Evolutionary conservation across 1,140 invertebrate species (phyloP).

Genomic region (Diprion similis): DNA sequence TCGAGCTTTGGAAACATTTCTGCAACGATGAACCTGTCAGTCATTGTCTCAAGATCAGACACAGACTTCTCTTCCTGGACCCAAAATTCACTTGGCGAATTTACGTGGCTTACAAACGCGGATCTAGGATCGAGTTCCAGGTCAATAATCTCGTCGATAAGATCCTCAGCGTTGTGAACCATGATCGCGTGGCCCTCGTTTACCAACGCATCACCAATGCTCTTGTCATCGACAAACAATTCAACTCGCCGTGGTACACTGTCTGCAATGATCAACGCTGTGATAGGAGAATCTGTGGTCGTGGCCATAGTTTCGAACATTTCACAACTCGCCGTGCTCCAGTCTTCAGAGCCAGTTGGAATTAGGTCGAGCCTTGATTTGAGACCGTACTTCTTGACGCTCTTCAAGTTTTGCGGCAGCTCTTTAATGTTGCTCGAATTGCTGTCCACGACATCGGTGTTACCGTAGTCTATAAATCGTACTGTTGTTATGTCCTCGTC

Average conservation of each 20-base stretch:
- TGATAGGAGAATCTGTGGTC: conserved; percentile 45
- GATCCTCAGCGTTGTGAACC: conserved; percentile 52
- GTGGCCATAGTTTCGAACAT: conserved; percentile 64
- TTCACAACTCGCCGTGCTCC: conserved; percentile 68
- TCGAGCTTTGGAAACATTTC: conserved; percentile 59
- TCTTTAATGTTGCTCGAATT: conserved; percentile 65
- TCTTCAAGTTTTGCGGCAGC: conserved; percentile 63
- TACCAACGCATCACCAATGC: conserved; percentile 41
- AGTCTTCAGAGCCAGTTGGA: conserved; percentile 70
- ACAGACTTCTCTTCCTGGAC: conserved; percentile 67
- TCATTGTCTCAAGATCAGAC: conserved; percentile 65
- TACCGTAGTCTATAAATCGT: conserved; percentile 85
- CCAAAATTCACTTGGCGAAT: conserved; percentile 69
- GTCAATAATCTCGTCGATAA: conserved; percentile 49
- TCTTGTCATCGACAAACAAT: conserved; percentile 32
- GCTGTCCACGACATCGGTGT: conserved; percentile 73
- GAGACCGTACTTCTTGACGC: conserved; percentile 64
- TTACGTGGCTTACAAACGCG: conserved; percentile 63
- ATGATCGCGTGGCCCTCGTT: conserved; percentile 60
- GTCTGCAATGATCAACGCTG: conserved; percentile 33
- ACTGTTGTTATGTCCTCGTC: conserved; percentile 75
- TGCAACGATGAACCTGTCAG: conserved; percentile 62
- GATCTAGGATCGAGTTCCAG: conserved; percentile 45
- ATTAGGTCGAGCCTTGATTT: conserved; percentile 71
- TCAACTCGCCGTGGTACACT: conserved; percentile 26